Evolutionary conservation across 2,113 vertebrate genomes (phyloP), one percentile per base, ranked within the genome.

Genomic region (Bubo bubo): DNA sequence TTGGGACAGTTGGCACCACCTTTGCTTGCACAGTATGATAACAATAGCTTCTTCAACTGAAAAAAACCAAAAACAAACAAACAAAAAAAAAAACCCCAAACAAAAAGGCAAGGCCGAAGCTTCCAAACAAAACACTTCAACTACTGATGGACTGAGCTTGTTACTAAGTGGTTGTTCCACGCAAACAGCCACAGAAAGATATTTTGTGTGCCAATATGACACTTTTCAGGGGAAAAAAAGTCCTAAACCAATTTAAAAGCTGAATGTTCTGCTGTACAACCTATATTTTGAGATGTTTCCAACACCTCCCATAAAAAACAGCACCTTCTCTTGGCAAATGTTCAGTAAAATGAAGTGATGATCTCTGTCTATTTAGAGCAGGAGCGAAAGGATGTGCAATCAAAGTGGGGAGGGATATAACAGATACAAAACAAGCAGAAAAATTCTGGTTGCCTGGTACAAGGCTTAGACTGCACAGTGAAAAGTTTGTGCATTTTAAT

Each of bases 251-350:
- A 75, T 85, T 62, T 73, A 68, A 79, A 94, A 92, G 8, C 37
- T 34, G 21, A 81, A 8, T 60, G 74, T 68, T 96, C 47, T 90
- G 6, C 73, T 82, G 8, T 47, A 62, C 39, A 85, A 17, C 39
- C 84, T 88, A 23, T 50, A 88, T 90, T 89, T 94, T 93, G 92
- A 60, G 53, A 93, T 73, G 5, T 83, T 95, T 88, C 86, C 58
- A 92, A 88, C 66, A 86, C 15, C 71, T 83, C 26, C 58, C 12
- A 49, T 79, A 72, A 83, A 92, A 70, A 1, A 0, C 24, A 80
- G 8, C 67, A 82, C 35, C 49, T 95, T 90, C 49, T 87, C 39
- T 75, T 94, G 89, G 91, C 79, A 87, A 95, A 72, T 32, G 34
- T 88, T 95, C 76, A 96, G 43, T 47, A 71, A 86, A 92, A 79